Evolutionary conservation across 2,888 invertebrate species (phyloP).

Genomic region (Ganaspis brasiliensis): DNA sequence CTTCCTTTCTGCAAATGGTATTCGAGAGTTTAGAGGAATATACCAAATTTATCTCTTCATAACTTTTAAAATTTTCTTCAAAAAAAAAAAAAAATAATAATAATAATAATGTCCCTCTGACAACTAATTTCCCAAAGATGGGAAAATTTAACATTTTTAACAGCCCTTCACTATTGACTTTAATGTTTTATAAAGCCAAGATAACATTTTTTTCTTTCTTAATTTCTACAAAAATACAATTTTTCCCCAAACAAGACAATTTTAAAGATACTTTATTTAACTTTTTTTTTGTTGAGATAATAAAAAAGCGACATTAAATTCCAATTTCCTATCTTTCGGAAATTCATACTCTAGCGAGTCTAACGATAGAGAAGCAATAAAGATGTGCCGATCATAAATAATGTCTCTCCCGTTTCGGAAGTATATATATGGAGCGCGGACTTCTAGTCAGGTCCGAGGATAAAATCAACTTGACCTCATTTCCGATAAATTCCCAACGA

Average conservation of each 20-base stretch:
- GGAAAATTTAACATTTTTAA: not conserved
- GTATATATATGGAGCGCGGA: constrained; percentile 43
- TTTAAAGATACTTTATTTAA: too few species aligned
- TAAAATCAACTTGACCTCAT: constrained; percentile 71
- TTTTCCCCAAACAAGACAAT: too few species aligned
- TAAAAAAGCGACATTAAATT: constrained; percentile 23
- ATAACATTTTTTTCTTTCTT: too few species aligned
- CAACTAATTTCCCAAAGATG: too few species aligned
- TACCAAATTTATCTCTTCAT: not conserved
- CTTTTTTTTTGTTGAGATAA: not conserved
- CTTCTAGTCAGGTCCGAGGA: constrained; percentile 57
- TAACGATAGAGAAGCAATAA: constrained; percentile 57
- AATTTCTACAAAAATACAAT: too few species aligned
- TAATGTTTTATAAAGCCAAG: too few species aligned
- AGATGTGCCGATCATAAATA: constrained; percentile 71
- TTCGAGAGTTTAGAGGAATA: not conserved
- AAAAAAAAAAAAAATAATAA: not conserved
- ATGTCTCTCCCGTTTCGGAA: constrained; percentile 61
- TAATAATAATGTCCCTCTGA: too few species aligned
- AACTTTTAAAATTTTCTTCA: not conserved
- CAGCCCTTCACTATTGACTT: too few species aligned
- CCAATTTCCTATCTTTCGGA: constrained; percentile 9
- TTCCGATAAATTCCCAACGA: constrained; percentile 62
- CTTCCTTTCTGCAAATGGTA: not conserved
- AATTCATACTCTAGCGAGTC: constrained; percentile 32